Evolutionary conservation across 1,140 invertebrate genomes (phyloP).

Genomic region (Argopecten irradians): DNA sequence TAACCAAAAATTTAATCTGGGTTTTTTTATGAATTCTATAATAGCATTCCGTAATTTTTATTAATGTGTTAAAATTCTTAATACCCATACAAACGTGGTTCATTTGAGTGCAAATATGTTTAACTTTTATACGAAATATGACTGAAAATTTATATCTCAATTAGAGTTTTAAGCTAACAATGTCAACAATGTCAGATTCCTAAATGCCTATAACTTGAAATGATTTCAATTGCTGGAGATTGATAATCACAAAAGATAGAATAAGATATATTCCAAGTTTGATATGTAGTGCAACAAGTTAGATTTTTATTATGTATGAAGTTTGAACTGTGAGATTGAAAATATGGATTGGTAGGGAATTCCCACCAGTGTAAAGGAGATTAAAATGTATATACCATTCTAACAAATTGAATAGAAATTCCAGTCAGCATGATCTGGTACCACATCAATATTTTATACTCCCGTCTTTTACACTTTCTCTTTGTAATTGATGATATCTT

Average conservation of each 20-base stretch:
- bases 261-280: neutral
- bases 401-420: too few relatives aligned
- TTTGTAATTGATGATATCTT: too few relatives aligned
- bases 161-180: neutral
- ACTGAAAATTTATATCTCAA: too few relatives aligned
- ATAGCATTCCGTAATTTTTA: too few relatives aligned
- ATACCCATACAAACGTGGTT: too few relatives aligned
- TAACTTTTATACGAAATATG: neutral
- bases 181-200: neutral
- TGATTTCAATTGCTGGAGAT: neutral
- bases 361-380: neutral
- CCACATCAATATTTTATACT: too few relatives aligned
- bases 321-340: neutral
- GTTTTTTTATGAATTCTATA: too few relatives aligned
- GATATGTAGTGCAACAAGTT: neutral
- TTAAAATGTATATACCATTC: too few relatives aligned
- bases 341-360: neutral
- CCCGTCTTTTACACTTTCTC: too few relatives aligned
- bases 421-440: too few relatives aligned
- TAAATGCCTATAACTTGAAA: neutral
- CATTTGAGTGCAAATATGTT: too few relatives aligned
- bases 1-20: neutral
- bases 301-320: neutral
- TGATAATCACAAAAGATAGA: neutral
- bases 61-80: too few relatives aligned